A percentile compares a stretch with the other conserved stretches of the same genome.
Evolutionary conservation across 2,797 vertebrate species (phyloP).

Genomic region (Phrynocephalus guinanensis): DNA sequence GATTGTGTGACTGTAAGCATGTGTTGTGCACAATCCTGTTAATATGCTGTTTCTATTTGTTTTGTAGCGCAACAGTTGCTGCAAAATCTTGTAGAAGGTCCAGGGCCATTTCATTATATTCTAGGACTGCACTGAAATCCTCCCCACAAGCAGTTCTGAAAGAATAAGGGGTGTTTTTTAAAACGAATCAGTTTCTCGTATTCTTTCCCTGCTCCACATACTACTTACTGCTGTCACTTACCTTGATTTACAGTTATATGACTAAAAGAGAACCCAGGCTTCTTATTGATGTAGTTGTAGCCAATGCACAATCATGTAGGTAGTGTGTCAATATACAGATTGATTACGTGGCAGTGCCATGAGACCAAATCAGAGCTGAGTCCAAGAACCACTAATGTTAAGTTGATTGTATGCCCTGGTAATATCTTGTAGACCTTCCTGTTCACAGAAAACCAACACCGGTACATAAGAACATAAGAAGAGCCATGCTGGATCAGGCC

Average conservation of each 20-base stretch:
- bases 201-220: neutral
- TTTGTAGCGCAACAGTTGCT: conserved; percentile 8
- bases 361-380: neutral
- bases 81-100: neutral
- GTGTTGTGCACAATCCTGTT: no score
- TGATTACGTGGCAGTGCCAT: neutral
- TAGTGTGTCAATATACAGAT: neutral
- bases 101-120: neutral
- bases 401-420: neutral
- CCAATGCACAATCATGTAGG: neutral
- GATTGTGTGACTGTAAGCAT: conserved; percentile 7
- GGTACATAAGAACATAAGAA: no score
- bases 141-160: neutral
- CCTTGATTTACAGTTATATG: neutral
- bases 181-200: neutral
- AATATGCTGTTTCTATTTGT: conserved; percentile 8
- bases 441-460: neutral
- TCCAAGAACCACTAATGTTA: neutral
- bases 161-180: neutral
- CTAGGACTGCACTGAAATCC: neutral
- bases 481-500: no score
- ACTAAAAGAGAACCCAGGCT: neutral
- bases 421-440: no score
- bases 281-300: neutral
- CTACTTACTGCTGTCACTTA: neutral